Base-by-base conservation (phyloP, 2,113 vertebrate genomes). In the Catharus minimus region DNA sequence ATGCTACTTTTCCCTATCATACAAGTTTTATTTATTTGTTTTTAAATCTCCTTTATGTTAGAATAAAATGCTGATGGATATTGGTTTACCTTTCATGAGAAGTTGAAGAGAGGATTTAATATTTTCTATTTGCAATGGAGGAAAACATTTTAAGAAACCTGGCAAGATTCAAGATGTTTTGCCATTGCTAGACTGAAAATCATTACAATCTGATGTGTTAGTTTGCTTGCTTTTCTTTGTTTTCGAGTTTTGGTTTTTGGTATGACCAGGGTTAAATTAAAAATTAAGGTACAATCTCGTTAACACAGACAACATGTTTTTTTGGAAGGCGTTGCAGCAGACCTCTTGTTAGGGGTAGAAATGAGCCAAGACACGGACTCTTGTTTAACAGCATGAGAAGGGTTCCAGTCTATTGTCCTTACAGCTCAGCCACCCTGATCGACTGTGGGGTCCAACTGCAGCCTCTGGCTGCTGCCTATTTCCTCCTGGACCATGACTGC, bases 181-280 rank as follows among this genome's bases (percentile, higher is more conserved):
- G 19, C 15, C 24, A n/a, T n/a, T 66, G 16, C n/a, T 57, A 24
- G 15, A 23, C 26, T 82, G 53, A 76, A 84, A 82, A 57, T 44
- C 39, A 32, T 49, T 30, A 7, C 5, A 43, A 10, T n/a, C 15
- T 75, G 28, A 27, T 16, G 4, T 33, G 18, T 7, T 66, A 6
- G 11, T 74, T 84, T 62, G 5, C 26, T 78, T 43, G 4, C 4
- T 66, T 39, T 64, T 19, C 13, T 73, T 66, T 32, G 2, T 1
- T 66, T 88, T n/a, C 1, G 24, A 23, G 46, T 55, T 75, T 72
- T 60, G 5, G 2, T 44, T 78, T 86, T 82, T 62, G 49, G 2
- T 33, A 64, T 32, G 13, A 61, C 11, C 8, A 32, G 0, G 0
- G 8, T 5, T 49, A 11, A 84, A 86, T 66, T 60, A 1, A 23